phyloP scores from a whole-genome alignment of 2,113 vertebrate genomes.

The Columbina picui region DNA sequence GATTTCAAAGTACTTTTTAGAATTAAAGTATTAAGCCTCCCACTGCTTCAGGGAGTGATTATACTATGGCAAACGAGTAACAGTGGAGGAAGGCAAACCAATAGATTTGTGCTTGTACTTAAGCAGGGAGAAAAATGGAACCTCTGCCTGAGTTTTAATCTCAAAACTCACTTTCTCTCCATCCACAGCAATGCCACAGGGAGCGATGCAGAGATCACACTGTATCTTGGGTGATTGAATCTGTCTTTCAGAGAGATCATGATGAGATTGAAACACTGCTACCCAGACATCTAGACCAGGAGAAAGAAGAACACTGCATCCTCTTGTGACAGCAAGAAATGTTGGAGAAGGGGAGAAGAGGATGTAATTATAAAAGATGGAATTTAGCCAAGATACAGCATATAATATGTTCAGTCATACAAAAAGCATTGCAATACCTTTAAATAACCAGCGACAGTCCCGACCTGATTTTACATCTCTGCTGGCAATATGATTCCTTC shows the following conservation, averaged over 20 bases:
- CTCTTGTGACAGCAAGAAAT: not conserved
- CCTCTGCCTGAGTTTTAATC: not conserved
- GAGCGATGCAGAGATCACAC: not conserved
- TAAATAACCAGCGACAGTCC: conserved; percentile 63
- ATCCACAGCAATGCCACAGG: not conserved
- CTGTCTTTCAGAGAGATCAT: not conserved
- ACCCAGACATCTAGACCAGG: not conserved
- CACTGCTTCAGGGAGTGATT: not conserved
- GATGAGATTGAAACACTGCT: not conserved
- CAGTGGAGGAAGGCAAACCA: not conserved
- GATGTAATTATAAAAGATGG: conserved; percentile 38
- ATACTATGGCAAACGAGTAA: not conserved
- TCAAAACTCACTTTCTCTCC: not conserved
- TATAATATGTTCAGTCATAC: conserved; percentile 33
- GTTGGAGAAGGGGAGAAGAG: conserved; percentile 11
- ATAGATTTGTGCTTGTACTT: not conserved
- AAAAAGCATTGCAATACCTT: conserved; percentile 41
- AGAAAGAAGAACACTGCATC: not conserved
- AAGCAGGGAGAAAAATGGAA: not conserved
- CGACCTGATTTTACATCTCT: conserved; percentile 64
- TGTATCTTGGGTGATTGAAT: not conserved
- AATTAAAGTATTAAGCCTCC: not conserved
- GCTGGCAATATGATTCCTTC: conserved; percentile 40
- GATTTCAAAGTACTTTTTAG: not conserved
- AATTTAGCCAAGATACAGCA: conserved; percentile 50